Conservation (phyloP, 1,140 invertebrate genomes). For the Cherax destructor region DNA sequence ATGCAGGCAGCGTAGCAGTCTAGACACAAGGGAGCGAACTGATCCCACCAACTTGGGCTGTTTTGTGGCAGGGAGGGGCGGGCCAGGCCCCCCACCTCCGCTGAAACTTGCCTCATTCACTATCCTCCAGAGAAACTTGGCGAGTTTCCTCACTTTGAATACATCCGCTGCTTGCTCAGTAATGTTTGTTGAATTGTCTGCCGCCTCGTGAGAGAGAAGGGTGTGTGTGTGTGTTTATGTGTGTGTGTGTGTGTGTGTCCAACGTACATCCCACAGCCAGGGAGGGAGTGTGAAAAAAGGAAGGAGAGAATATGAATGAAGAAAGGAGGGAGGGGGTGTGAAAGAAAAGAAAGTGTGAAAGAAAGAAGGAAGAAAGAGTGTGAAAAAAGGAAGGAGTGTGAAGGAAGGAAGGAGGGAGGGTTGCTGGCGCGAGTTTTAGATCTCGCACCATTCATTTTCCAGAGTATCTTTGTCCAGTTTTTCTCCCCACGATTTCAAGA, state of each 20-base stretch:
- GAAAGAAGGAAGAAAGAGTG: background rate
- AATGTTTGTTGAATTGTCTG: no score
- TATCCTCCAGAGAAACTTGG: no score
- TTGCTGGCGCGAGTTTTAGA: background rate
- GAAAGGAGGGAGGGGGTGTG: background rate
- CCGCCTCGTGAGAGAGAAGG: no score
- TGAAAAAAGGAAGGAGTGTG: background rate
- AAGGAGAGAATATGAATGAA: no score
- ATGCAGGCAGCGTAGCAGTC: background rate
- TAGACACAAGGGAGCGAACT: background rate
- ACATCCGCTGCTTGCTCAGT: no score
- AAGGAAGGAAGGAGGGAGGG: background rate
- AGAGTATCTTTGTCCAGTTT: constrained; percentile 42
- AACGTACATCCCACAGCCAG: no score
- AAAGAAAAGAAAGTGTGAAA: background rate
- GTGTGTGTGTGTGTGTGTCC: no score
- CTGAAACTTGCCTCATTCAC: background rate
- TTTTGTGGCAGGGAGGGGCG: background rate
- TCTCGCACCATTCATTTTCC: constrained; percentile 51
- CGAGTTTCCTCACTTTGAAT: no score
- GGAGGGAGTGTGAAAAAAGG: no score
- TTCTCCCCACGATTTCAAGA: background rate
- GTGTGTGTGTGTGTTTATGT: no score
- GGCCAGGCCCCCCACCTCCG: no score
- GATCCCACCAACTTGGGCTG: constrained; percentile 34